Conservation (phyloP, 2,888 invertebrate species). For the Leptinotarsa peninsularis region DNA sequence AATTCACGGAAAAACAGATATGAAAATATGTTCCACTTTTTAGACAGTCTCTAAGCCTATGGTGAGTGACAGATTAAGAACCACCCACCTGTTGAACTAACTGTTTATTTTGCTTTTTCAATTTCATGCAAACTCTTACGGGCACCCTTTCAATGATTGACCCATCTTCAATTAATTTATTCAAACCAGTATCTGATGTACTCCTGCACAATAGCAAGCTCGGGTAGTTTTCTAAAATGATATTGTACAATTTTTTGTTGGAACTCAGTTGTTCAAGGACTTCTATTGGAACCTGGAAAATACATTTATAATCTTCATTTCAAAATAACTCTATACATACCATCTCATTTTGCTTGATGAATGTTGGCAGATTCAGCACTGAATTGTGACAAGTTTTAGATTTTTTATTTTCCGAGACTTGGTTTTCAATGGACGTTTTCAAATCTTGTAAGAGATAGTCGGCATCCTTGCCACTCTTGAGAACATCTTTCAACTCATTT, state of each 20-base stretch:
- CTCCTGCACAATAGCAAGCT: slow-evolving; percentile 74
- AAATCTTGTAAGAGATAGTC: slow-evolving; percentile 70
- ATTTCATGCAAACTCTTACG: slow-evolving; percentile 74
- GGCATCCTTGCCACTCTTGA: slow-evolving; percentile 78
- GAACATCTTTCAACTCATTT: slow-evolving; percentile 72
- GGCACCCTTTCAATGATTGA: slow-evolving; percentile 65
- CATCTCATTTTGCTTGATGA: slow-evolving; percentile 76
- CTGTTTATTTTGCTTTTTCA: slow-evolving; percentile 61
- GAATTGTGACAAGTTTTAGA: slow-evolving; percentile 67
- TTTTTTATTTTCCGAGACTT: slow-evolving; percentile 57
- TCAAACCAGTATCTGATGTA: slow-evolving; percentile 73
- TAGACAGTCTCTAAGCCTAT: too few relatives aligned
- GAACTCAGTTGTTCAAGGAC: slow-evolving; percentile 74
- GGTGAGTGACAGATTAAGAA: background rate
- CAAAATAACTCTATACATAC: slow-evolving; percentile 62
- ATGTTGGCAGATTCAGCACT: slow-evolving; percentile 81
- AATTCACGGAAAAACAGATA: too few relatives aligned
- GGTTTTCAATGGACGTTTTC: slow-evolving; percentile 62
- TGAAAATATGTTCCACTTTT: too few relatives aligned
- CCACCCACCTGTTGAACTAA: slow-evolving; percentile 61
- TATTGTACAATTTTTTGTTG: slow-evolving; percentile 76
- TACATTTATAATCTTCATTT: background rate
- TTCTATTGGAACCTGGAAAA: slow-evolving; percentile 71
- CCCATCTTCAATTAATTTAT: slow-evolving; percentile 61
- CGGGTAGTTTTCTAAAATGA: slow-evolving; percentile 80